Evolutionary conservation across 2,113 vertebrate species (phyloP).

Genomic region (Epinephelus lanceolatus): DNA sequence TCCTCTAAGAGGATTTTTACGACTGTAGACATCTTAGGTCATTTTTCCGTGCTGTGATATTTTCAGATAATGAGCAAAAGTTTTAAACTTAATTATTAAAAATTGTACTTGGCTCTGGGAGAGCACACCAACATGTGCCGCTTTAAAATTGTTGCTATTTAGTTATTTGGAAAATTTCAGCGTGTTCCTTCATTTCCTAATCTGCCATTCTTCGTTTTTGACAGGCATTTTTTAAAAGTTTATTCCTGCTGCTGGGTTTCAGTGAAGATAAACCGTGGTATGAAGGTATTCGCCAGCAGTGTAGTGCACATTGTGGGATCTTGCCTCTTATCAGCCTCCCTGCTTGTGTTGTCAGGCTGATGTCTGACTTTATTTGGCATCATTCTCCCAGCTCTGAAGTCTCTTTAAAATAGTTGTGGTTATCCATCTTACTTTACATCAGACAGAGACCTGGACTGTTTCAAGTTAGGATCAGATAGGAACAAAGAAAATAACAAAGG

Average conservation of each 20-base stretch:
- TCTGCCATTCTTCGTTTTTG: not conserved
- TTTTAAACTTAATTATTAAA: constrained; percentile 20
- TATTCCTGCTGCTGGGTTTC: not conserved
- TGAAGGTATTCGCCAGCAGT: constrained; percentile 13
- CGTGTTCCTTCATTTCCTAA: not conserved
- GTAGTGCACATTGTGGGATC: constrained; percentile 9
- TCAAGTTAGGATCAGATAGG: constrained; percentile 3
- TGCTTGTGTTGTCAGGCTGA: constrained; percentile 2
- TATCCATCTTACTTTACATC: constrained; percentile 19
- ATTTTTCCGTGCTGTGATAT: constrained; percentile 24
- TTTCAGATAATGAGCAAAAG: constrained; percentile 19
- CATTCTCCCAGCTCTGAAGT: not conserved
- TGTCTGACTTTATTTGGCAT: constrained; percentile 31
- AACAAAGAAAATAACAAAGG: constrained; percentile 19
- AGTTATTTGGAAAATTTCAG: constrained; percentile 19
- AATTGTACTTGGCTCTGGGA: not conserved
- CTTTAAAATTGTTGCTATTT: not conserved
- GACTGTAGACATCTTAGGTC: not conserved
- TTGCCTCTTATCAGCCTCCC: constrained; percentile 7
- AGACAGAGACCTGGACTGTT: not conserved
- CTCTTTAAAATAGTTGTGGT: constrained; percentile 51
- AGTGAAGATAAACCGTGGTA: not conserved
- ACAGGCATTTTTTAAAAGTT: not conserved
- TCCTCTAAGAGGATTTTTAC: constrained; percentile 3
- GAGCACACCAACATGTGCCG: not conserved